These are phyloP conservation scores for Himalopsyche tibetana DNA, from an alignment of 2,888 invertebrate genomes.

Conservation along the genomic window DNA sequence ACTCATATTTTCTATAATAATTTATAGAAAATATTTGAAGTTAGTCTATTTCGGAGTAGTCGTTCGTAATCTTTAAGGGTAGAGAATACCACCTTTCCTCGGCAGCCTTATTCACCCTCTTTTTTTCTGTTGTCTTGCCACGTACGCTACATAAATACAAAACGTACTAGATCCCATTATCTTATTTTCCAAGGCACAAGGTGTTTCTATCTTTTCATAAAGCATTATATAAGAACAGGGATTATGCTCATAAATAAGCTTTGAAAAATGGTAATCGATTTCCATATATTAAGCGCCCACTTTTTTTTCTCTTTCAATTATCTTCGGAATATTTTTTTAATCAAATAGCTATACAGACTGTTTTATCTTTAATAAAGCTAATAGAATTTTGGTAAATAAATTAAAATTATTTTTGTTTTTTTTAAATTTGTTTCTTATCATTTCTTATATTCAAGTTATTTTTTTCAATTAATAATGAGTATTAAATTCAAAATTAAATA, in stretches of 20 bases:
- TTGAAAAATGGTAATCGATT: conserved; percentile 30
- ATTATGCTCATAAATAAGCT: conserved; percentile 26
- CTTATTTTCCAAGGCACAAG: conserved; percentile 46
- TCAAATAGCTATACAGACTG: too few species aligned
- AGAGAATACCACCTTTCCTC: neutral
- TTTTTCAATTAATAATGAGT: too few species aligned
- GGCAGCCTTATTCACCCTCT: neutral
- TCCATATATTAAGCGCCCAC: neutral
- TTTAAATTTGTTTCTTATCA: too few species aligned
- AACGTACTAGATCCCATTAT: conserved; percentile 53
- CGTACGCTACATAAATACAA: conserved; percentile 56
- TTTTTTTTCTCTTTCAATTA: neutral
- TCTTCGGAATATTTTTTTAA: neutral
- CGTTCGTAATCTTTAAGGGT: conserved; percentile 6
- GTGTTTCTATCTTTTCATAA: conserved; percentile 23
- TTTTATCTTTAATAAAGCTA: too few species aligned
- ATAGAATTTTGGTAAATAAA: too few species aligned
- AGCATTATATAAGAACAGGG: conserved; percentile 1
- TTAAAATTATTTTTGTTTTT: too few species aligned
- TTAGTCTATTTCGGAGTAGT: neutral
- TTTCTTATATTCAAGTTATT: too few species aligned
- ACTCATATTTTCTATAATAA: too few species aligned
- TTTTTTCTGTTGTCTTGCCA: conserved; percentile 42
- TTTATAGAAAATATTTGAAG: neutral
- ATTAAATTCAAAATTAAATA: too few species aligned